Base-by-base conservation (phyloP, 2,888 invertebrate genomes). In the Sipha maydis region DNA sequence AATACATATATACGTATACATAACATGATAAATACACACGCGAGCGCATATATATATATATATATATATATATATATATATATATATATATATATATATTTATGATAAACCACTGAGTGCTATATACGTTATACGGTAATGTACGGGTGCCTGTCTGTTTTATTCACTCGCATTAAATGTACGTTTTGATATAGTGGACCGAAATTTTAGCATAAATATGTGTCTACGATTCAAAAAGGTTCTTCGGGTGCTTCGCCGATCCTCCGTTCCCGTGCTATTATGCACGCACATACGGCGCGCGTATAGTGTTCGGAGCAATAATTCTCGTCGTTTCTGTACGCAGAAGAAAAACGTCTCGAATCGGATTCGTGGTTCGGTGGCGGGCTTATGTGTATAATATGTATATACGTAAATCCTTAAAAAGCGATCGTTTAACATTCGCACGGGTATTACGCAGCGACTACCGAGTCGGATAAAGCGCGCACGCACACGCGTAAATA, bases 161-260 rank as follows among this genome's bases (percentile, higher is more conserved):
- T 88, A 88, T 88, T 88, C 86, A 73, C 73, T 75, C 73, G 73
- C 41, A 25, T n/a, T n/a, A 86, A 86, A 86, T n/a, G 75, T 80
- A 19, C 34, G 79, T 67, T 88, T 85, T 88, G 80, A 88, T 88
- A 88, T 75, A 88, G 80, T 88, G 41, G 31, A 25, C 73, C 73
- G 80, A 82, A 61, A 82, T 88, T 88, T 85, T 75, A 80, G 61
- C 86, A 88, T 88, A 88, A 71, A 80, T 71, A 82, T 80, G 73
- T 31, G 80, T 86, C 56, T 73, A 19, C 61, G 56, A 75, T 75
- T 75, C 48, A 41, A 78, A 83, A 83, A 54, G 31, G 73, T 83
- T 83, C 34, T 79, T 31, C 69, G 69, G 69, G 69, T 69, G 8
- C 28, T 69, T 69, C 61, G 61, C 25, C 61, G 61, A 21, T 19